These are phyloP conservation scores for Physella acuta DNA, from an alignment of 1,140 invertebrate genomes.

Conservation along the genomic window DNA sequence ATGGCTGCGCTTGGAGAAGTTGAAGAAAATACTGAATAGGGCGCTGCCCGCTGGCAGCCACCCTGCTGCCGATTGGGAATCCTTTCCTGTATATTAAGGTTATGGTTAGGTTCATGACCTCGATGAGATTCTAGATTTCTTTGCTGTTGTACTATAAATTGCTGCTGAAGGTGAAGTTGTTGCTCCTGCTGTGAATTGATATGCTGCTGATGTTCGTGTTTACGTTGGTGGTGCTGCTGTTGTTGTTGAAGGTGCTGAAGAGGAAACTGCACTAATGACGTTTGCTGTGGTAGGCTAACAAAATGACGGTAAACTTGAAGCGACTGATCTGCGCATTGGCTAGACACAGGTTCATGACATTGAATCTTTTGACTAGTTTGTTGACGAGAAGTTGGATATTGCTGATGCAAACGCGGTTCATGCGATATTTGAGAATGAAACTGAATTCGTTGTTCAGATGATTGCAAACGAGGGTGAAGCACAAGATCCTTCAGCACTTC, in stretches of 20 bases:
- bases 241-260: conserved; percentile 7
- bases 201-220: conserved; percentile 9
- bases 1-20: conserved; percentile 7
- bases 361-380: conserved; percentile 24
- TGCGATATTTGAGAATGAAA: background rate
- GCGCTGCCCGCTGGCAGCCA: background rate
- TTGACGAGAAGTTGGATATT: background rate
- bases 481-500: background rate
- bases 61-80: background rate
- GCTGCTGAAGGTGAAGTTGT: background rate
- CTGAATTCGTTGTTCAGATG: conserved; percentile 22
- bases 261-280: background rate
- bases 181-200: conserved; percentile 9
- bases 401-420: conserved; percentile 8
- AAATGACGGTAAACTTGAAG: conserved; percentile 20
- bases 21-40: background rate
- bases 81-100: background rate
- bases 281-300: background rate
- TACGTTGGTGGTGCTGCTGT: conserved; percentile 13
- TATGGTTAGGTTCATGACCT: background rate
- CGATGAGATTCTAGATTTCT: background rate
- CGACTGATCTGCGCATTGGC: conserved; percentile 3
- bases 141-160: conserved; percentile 3
- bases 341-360: conserved; percentile 1
- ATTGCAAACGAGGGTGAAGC: conserved; percentile 10